Base-by-base conservation (phyloP, 2,797 vertebrate genomes). In the Sebastes taczanowskii region DNA sequence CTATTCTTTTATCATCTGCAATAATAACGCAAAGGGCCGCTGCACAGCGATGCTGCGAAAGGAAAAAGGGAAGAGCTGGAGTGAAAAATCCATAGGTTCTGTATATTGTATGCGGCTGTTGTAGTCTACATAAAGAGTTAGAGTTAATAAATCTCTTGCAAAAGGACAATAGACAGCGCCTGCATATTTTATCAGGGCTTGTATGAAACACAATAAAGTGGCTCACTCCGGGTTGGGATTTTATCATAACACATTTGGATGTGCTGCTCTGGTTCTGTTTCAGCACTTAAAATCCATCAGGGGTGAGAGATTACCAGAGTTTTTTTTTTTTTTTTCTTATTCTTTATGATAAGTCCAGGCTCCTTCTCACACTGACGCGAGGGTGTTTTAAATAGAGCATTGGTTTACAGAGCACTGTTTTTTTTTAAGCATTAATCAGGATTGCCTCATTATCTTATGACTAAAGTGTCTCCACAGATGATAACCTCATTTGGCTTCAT, bases 401-500 rank as follows among this genome's bases (percentile, higher is more conserved):
- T 23, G 69, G 30, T 73, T 89, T 78, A 84, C 71, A 80, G 64
- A 85, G 67, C 27, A 14, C 35, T 71, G 49, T 56, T 83, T 46
- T 46, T 46, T 42, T 61, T 71, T 58, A 69, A 60, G 67, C 79
- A 88, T 89, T 85, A 77, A 88, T 93, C 86, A 83, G 59, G 46
- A 29, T 23, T 38, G 68, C 75, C 73, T 90, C 80, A 84, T 91
- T 89, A 88, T 86, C 30, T 78, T 32, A 61, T 81, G 79, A 85
- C 78, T 66, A 63, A 81, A 34, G 65, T 77, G 75, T 82, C 75
- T 79, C 78, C 60, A 77, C 66, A 65, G 69, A 87, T 81, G 77
- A 88, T 88, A 79, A 75, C 52, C 80, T 88, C 71, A 82, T 91
- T 89, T 89, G 80, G 78, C 66, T 78, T 79, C 66, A 87, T 74